Evolutionary conservation across 1,140 invertebrate species (phyloP).

Genomic region (Philotrypesis tridentata): DNA sequence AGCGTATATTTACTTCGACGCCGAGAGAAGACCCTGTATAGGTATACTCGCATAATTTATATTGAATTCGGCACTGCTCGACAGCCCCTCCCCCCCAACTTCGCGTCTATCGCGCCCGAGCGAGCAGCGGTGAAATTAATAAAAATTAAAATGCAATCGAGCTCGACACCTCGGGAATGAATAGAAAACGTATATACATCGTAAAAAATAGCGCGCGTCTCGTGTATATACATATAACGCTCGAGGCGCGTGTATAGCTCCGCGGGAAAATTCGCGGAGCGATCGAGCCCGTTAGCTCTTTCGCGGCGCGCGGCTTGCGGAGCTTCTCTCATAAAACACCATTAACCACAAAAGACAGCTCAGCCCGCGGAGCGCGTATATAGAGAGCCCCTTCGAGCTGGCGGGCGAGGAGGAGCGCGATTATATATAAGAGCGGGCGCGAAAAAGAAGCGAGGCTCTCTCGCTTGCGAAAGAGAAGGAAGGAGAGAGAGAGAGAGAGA

Average conservation of each 20-base stretch:
- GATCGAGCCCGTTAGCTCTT: neutral
- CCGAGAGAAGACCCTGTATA: too few species aligned
- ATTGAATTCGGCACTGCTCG: too few species aligned
- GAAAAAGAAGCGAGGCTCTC: too few species aligned
- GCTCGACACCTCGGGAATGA: neutral
- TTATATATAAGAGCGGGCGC: too few species aligned
- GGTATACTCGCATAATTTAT: too few species aligned
- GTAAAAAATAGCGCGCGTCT: neutral
- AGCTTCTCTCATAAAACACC: conserved; percentile 46
- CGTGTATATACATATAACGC: too few species aligned
- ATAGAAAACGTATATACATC: neutral
- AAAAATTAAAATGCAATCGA: neutral
- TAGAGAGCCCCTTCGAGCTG: neutral
- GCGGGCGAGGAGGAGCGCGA: neutral
- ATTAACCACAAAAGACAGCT: conserved; percentile 49
- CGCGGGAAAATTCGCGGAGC: neutral
- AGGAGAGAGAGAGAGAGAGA: conserved; percentile 35
- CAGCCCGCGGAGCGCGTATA: neutral
- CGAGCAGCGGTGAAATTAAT: neutral
- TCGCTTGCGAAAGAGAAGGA: neutral
- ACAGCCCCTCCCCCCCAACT: too few species aligned
- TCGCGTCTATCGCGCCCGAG: too few species aligned
- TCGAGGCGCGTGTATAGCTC: too few species aligned
- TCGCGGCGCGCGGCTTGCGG: neutral
- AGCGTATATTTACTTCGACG: too few species aligned